Evolutionary conservation across 2,113 vertebrate species (phyloP), one percentile per base, ranked within the genome.

Genomic region (Cololabis saira): DNA sequence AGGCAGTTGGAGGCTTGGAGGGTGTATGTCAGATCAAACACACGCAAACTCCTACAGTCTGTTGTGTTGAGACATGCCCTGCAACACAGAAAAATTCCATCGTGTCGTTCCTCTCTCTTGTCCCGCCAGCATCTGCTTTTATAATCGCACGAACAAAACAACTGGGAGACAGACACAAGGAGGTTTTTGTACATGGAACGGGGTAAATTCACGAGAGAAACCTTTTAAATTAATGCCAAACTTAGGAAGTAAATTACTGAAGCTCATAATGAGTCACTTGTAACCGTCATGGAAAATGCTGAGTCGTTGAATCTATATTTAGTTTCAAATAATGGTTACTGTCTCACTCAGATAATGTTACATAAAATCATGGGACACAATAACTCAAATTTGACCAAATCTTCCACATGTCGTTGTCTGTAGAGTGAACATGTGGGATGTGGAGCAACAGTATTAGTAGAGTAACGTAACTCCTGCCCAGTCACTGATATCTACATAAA

Each of bases 1-100:
- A 16, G 61, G 49, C 14, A 54, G 27, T n/a, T 42, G 43, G 3
- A 30, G 10, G 3, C 16, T 17, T 15, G 53, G 19, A n/a, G 0
- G 6, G 21, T 71, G 13, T 9, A 18, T 40, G 43, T 5, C 33
- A 52, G 13, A 49, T 37, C n/a, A 51, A 61, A 3, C 48, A 48
- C 13, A 45, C 22, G 53, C 24, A 60, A 15, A 64, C 8, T 16
- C 43, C 45, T 30, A 52, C 4, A 54, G 43, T 53, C 13, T 56
- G 76, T 10, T 71, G 15, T 80, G 90, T 85, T 87, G 70, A 67
- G 81, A 84, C 90, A 67, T 67, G 88, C 61, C 68, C 10, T 16
- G 4, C 15, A 66, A 67, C 12, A 6, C 33, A 6, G n/a, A 75
- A 54, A 63, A 67, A 81, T 86, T 82, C 81, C 80, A 17, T 33